Evolutionary conservation across 2,113 vertebrate species (phyloP).

Genomic region (Sterna hirundo): DNA sequence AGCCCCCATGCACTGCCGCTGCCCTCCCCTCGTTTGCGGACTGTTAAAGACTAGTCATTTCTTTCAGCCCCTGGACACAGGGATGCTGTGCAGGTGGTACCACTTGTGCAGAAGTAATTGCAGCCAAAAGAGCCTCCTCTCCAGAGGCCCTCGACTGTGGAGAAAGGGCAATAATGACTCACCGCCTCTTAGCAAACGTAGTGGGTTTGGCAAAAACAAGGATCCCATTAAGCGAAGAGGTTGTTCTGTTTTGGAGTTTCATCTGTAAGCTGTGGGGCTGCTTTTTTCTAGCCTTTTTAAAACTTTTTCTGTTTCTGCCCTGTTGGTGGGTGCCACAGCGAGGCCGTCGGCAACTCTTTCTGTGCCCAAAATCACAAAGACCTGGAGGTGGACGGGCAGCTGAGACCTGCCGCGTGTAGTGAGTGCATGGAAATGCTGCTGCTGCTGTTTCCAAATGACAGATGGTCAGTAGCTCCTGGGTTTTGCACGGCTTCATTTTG

Average conservation of each 20-base stretch:
- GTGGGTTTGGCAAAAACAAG: neutral
- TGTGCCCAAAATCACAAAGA: neutral
- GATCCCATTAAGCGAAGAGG: neutral
- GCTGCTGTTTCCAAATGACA: neutral
- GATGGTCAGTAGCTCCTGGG: neutral
- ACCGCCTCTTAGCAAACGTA: neutral
- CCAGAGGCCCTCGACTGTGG: neutral
- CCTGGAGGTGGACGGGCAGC: neutral
- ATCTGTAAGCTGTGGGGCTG: neutral
- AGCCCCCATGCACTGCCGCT: fast-evolving
- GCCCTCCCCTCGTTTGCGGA: neutral
- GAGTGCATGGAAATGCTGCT: neutral
- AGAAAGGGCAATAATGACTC: constrained; percentile 32
- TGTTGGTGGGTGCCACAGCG: neutral
- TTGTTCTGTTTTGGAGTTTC: neutral
- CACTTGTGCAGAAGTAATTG: neutral
- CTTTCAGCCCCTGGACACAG: neutral
- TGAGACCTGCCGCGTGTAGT: neutral
- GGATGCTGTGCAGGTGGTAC: constrained; percentile 1
- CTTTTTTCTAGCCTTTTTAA: neutral
- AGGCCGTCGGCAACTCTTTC: neutral
- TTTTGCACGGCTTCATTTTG: neutral
- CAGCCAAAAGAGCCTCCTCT: constrained; percentile 26
- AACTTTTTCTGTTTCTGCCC: neutral
- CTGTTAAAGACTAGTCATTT: neutral